phyloP scores from a whole-genome alignment of 2,113 vertebrate species.

The Neofelis nebulosa region DNA sequence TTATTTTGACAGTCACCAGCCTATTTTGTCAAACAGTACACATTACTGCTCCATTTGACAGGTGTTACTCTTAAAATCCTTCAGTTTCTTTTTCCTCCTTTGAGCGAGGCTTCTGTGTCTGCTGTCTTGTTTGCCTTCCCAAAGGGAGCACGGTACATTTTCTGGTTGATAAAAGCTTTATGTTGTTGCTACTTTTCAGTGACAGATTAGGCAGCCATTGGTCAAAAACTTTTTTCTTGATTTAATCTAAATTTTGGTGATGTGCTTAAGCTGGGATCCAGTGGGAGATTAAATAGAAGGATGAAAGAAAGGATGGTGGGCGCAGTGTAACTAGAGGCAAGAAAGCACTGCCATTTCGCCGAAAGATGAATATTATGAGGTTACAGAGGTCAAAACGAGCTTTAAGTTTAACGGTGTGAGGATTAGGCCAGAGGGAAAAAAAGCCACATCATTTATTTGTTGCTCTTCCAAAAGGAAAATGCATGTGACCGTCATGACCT shows the following conservation, averaged over 20 bases:
- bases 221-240: background rate
- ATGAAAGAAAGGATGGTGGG: background rate
- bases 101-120: background rate
- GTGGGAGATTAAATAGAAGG: background rate
- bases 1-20: slow-evolving; percentile 69
- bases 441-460: background rate
- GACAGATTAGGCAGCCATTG: slow-evolving; percentile 39
- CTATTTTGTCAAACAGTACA: slow-evolving; percentile 51
- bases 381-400: background rate
- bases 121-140: slow-evolving; percentile 26
- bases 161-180: slow-evolving; percentile 40
- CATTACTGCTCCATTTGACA: slow-evolving; percentile 58
- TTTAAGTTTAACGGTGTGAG: background rate
- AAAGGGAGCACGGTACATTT: background rate
- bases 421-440: background rate
- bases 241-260: slow-evolving; percentile 34
- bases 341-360: background rate
- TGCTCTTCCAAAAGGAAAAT: background rate
- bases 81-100: background rate
- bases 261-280: background rate
- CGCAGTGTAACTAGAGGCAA: background rate
- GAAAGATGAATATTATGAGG: fast-evolving
- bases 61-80: slow-evolving; percentile 45
- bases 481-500: fast-evolving
- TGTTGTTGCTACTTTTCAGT: slow-evolving; percentile 28